These are phyloP conservation scores for Crotalus viridis DNA, from an alignment of 2,113 vertebrate species.

Conservation along the genomic window DNA sequence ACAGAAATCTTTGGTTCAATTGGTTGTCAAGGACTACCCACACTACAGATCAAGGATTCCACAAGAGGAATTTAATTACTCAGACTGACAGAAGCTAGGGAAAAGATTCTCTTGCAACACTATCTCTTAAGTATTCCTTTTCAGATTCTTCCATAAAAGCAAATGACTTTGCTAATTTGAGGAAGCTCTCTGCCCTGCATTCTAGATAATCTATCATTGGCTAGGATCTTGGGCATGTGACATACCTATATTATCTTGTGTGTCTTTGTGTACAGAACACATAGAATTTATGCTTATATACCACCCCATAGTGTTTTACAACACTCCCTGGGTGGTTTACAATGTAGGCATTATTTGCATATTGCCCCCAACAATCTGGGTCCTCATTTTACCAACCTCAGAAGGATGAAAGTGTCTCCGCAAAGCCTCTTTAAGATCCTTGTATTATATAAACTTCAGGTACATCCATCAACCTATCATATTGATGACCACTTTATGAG, in stretches of 20 bases:
- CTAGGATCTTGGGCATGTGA: background rate
- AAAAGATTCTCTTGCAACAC: background rate
- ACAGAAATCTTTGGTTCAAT: too few species aligned
- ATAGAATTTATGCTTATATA: too few species aligned
- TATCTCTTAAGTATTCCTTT: background rate
- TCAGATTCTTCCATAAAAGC: background rate
- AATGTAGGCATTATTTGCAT: too few species aligned
- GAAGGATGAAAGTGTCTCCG: background rate
- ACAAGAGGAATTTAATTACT: background rate
- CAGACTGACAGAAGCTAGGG: background rate
- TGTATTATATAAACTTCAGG: background rate
- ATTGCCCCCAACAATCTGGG: too few species aligned
- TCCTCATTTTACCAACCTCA: too few species aligned
- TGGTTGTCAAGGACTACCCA: too few species aligned
- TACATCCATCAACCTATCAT: background rate
- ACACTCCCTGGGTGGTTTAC: too few species aligned
- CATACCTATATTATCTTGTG: background rate
- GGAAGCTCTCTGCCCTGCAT: background rate
- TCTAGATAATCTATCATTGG: background rate
- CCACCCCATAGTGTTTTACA: too few species aligned
- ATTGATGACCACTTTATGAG: constrained; percentile 1
- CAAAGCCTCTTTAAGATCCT: background rate
- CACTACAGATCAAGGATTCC: background rate
- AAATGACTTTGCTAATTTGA: background rate
- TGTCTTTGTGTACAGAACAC: background rate